Evolutionary conservation across 2,888 invertebrate species (phyloP), one percentile per base, ranked within the genome.

Genomic region (Drosophila picticornis): DNA sequence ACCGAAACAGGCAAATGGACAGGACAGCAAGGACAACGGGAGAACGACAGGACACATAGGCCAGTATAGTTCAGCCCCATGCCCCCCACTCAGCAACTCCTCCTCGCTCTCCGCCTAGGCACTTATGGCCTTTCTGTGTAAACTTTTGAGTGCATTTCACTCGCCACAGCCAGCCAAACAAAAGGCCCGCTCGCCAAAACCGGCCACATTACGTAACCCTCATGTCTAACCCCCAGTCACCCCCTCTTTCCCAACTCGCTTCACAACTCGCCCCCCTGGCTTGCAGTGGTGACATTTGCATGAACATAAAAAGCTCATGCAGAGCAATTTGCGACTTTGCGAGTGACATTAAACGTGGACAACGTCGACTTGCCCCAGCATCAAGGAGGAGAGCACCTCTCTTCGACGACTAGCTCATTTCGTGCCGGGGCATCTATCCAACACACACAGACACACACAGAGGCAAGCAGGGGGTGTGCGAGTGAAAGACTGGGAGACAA

Each of bases 251-350:
- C 10, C 31, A 19, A 58, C 75, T 36, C 60, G 53, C 55, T 48
- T 53, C 65, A 5, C 29, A 29, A 29, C 70, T 59, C 36, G 68
- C 65, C 63, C 70, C 62, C 66, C 75, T 88, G 75, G 78, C 70
- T 81, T 80, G 79, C 80, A 85, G 64, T 83, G 86, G 78, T 83
- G 84, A 90, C 88, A 88, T 88, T 88, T 88, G 88, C 88, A 88
- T 88, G 90, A 88, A 91, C 90, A 91, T 90, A 91, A 90, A 91
- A 88, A 86, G 91, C 91, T 88, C 90, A 90, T 91, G 91, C 89
- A 90, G 90, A 91, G 89, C 89, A 90, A 89, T 91, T 91, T 91
- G 89, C 84, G 83, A 90, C 89, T 89, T 91, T 90, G 91, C 87
- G 84, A 90, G 84, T 84, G 91, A 90, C 84, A 91, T 89, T 84